Evolutionary conservation across 2,113 vertebrate species (phyloP), one percentile per base, ranked within the genome.

Genomic region (Phycodurus eques): DNA sequence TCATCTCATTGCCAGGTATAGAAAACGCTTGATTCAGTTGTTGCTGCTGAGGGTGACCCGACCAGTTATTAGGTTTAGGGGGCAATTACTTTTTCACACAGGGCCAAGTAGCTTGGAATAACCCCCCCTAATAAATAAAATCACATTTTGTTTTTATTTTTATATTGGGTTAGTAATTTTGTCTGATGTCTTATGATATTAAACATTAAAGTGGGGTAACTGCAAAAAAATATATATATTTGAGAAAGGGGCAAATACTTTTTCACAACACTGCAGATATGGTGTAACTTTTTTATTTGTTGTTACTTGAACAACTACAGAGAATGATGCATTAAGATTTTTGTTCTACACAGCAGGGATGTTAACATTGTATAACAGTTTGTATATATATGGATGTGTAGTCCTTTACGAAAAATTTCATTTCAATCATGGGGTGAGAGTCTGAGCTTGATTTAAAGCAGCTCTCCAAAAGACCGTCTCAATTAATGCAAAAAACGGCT

Each of bases 371-470:
- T 39, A 6, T 39, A 39, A 39, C 35, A 39, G 3, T 44, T 13
- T 43, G 11, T 22, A 35, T 61, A 15, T 20, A 4, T 51, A 31
- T 43, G 7, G 8, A 59, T 5, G 39, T 31, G 31, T 66, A 54
- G 42, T 60, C 11, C 75, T 76, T 76, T 44, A 19, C 54, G 61
- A 60, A 67, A 73, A 70, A 75, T 74, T 87, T 81, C 71, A 76
- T 82, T 85, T 82, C 70, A 78, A 75, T 80, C 75, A 59, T 68
- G 42, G 69, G 74, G 67, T 67, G 22, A 46, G 33, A 79, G 75
- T 74, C 73, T 75, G 75, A 77, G 68, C 65, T 49, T 83, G 83
- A 88, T 88, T 83, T 78, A 79, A 89, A 85, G 80, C 87, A 84
- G 87, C 70, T 80, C 79, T 76, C 79, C 70, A 75, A 83, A 88